Conservation (phyloP, 2,113 vertebrate species). For the Uria lomvia region DNA sequence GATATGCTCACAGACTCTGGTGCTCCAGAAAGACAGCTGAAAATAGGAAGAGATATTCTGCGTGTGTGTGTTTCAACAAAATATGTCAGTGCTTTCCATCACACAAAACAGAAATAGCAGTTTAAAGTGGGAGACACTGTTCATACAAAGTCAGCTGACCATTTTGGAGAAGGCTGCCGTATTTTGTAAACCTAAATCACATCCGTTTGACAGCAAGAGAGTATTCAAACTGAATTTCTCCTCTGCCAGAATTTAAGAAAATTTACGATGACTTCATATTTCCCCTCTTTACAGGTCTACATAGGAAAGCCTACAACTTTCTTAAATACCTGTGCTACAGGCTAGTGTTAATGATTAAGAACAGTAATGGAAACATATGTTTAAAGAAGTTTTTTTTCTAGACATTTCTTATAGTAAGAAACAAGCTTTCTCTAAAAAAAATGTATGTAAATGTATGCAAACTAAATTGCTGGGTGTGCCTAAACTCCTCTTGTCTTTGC, state of each 20-base stretch:
- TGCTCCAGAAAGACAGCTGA: background rate
- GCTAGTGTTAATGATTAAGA: background rate
- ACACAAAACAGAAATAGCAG: background rate
- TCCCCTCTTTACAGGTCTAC: background rate
- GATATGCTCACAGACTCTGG: background rate
- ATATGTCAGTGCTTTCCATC: background rate
- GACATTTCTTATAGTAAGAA: background rate
- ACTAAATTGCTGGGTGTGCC: background rate
- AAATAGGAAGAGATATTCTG: background rate
- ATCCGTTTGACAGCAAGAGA: background rate
- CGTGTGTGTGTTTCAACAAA: background rate
- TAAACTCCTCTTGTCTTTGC: background rate
- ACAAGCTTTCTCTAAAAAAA: background rate
- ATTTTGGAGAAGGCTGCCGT: background rate
- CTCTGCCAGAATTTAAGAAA: background rate
- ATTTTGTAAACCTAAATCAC: background rate
- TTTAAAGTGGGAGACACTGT: background rate
- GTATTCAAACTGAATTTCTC: background rate
- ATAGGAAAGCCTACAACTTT: background rate
- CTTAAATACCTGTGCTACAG: background rate
- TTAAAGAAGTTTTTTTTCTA: background rate
- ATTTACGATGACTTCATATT: background rate
- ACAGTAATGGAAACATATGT: background rate
- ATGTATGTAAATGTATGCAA: background rate
- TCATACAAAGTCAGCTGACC: background rate